These are phyloP conservation scores for Aviceda subcristata DNA, from an alignment of 2,113 vertebrate genomes.

Conservation along the genomic window DNA sequence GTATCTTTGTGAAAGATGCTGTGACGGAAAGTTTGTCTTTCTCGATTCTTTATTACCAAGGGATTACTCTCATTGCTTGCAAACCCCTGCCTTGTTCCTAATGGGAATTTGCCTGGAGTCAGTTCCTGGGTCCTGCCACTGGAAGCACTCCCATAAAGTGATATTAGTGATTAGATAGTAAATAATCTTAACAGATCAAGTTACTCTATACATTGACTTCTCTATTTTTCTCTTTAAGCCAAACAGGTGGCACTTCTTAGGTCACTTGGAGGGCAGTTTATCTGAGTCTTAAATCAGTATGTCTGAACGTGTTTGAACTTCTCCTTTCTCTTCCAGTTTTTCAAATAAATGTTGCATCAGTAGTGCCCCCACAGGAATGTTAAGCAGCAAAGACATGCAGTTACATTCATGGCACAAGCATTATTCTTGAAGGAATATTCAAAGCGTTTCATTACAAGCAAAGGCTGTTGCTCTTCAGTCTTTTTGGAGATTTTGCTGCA, in stretches of 20 bases:
- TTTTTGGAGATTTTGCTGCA: not conserved
- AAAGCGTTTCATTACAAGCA: accelerated
- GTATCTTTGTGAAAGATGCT: accelerated
- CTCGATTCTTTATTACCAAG: accelerated
- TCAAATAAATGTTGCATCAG: no score
- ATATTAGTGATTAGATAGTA: not conserved
- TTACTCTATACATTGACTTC: not conserved
- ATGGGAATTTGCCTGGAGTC: not conserved
- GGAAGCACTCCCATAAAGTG: not conserved
- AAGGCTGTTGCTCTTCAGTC: accelerated
- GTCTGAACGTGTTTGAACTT: not conserved
- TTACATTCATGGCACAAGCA: accelerated
- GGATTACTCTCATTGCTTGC: not conserved
- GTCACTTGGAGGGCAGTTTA: not conserved
- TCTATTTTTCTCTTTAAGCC: not conserved
- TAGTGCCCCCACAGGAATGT: not conserved
- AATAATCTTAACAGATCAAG: not conserved
- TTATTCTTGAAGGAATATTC: not conserved
- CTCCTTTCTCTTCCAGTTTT: not conserved
- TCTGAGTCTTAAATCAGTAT: not conserved
- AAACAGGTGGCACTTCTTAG: not conserved
- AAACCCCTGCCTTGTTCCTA: not conserved
- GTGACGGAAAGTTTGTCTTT: not conserved
- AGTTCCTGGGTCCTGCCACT: not conserved
- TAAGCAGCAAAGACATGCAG: not conserved